Evolutionary conservation across 2,888 invertebrate species (phyloP), one percentile per base, ranked within the genome.

Genomic region (Sesia bembeciformis): DNA sequence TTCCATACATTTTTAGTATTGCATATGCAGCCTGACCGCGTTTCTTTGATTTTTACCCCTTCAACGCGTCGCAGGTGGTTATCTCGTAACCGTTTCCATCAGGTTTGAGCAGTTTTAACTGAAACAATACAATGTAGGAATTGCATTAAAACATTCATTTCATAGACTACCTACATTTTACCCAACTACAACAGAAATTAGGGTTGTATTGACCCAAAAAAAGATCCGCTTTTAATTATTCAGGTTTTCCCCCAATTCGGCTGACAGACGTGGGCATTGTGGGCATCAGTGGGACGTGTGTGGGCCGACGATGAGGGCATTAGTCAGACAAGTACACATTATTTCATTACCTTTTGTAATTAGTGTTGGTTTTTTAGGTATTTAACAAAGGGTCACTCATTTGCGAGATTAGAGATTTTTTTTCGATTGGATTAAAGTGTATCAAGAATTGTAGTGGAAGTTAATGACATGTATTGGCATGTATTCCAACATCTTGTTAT

Each of bases 401-500:
- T 58, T 51, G 53, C 57, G 42, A 40, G 6, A 52, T 50, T 55
- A 50, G 54, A 54, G 58, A 61, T 43, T 57, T 58, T 61, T 61
- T 57, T 52, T 59, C 56, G 40, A 59, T 61, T 56, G 43, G 46
- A 49, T 6, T 49, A 42, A 57, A 60, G 52, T 58, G 60, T 60
- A 39, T 57, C 60, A 52, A 59, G 56, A 57, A 62, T 62, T 57
- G 40, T 62, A 38, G 58, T 53, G 38, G 62, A 62, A 38, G 59
- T 58, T 58, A 60, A 57, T 50, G 55, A 60, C 55, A 58, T 46
- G 53, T 40, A 56, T 43, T 60, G 58, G 55, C 52, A 52, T 49
- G 58, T 59, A 52, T 62, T 62, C 52, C 61, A 62, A 57, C 60
- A 60, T 57, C 46, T 54, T 56, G 57, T 60, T 51, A 60, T 60